Conservation (phyloP, 2,888 invertebrate species). For the Nasonovia ribisnigri region DNA sequence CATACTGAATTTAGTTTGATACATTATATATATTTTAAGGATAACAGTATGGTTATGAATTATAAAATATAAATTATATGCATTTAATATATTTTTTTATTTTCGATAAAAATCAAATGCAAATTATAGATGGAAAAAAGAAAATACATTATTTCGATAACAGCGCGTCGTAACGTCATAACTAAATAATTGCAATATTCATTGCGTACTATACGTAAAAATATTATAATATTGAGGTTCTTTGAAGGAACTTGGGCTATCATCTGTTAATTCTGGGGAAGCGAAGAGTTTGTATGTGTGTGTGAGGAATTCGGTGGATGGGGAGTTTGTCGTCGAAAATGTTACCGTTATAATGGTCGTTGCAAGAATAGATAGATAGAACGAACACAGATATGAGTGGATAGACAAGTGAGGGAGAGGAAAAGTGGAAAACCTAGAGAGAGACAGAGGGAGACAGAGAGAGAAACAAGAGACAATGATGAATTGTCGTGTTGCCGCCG, state of each 20-base stretch:
- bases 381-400: background rate
- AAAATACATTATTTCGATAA: background rate
- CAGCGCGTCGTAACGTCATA: background rate
- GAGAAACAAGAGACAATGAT: constrained; percentile 52
- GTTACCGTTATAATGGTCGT: background rate
- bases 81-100: background rate
- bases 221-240: background rate
- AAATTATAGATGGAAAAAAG: background rate
- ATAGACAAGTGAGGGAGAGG: background rate
- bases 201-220: background rate
- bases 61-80: background rate
- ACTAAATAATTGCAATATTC: too few relatives aligned
- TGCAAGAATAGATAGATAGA: background rate
- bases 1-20: background rate
- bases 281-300: background rate
- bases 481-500: constrained; percentile 30
- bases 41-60: background rate
- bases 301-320: too few relatives aligned
- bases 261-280: background rate
- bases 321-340: background rate
- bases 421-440: background rate
- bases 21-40: background rate
- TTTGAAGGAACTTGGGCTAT: background rate
- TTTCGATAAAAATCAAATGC: background rate
- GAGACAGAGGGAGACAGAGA: background rate